Conservation (phyloP, 2,113 vertebrate genomes). For the Climacteris rufus region DNA sequence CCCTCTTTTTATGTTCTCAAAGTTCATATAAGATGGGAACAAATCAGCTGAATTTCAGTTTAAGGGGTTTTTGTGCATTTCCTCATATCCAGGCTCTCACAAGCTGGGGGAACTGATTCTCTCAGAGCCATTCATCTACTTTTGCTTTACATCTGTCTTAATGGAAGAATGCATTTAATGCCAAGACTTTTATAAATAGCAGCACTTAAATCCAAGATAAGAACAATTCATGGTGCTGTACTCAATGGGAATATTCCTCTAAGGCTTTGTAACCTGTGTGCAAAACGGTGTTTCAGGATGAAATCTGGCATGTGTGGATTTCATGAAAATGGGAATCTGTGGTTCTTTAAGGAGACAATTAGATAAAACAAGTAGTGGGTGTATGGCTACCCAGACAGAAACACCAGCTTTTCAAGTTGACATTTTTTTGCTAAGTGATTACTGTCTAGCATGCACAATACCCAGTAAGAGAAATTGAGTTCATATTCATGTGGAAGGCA, state of each 20-base stretch:
- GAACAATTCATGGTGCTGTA: neutral
- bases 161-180: neutral
- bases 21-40: neutral
- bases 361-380: neutral
- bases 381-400: neutral
- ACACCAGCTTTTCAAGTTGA: neutral
- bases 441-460: neutral
- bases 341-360: neutral
- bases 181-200: conserved; percentile 1
- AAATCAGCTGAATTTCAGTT: neutral
- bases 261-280: neutral
- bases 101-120: neutral
- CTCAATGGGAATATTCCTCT: neutral
- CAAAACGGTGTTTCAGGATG: neutral
- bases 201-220: conserved; percentile 21
- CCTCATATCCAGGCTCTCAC: neutral
- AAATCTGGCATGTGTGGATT: neutral
- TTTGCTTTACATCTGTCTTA: neutral
- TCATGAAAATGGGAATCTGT: neutral
- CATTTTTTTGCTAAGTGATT: neutral
- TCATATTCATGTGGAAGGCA: neutral
- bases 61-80: neutral
- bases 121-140: neutral
- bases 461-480: neutral
- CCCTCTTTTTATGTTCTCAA: neutral